Base-by-base conservation (phyloP, 1,140 invertebrate genomes). In the Drosophila pectinifera region DNA sequence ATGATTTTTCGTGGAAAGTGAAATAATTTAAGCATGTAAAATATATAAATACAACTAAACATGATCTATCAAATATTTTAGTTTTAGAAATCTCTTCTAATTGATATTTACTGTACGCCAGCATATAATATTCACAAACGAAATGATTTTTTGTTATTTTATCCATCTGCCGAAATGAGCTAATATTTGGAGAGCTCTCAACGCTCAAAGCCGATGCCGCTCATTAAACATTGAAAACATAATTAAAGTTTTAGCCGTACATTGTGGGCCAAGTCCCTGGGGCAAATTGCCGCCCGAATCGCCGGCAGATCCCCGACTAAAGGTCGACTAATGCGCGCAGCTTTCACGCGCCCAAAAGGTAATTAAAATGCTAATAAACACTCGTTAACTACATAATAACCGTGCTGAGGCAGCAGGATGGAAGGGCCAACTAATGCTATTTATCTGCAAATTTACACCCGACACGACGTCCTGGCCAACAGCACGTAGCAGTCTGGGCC, bases 321-420 rank as follows among this genome's bases (percentile, higher is more conserved):
- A 70, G 79, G 79, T 70, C 68, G 73, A 73, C 83, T 88, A 89
- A 88, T 89, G 76, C 67, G 67, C 76, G 76, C 84, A 79, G 83
- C 83, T 88, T 88, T 88, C 83, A 89, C 80, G 84, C 83, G 84
- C 79, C 84, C 65, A 65, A 88, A 80, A 88, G 83, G 84, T 89
- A 88, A 88, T 88, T 88, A 88, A 88, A 88, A 89, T 88, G 83
- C 83, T 88, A 88, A 88, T 88, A 88, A 88, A 88, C 83, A 83
- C 83, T 88, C 83, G 83, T 88, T 88, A 88, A 88, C 79, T 88
- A 89, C 83, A 88, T 88, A 88, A 88, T 88, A 89, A 82, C 78
- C 82, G 51, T 54, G 53, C 61, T 36, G 45, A 39, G 46, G 41
- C 75, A 42, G 31, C 63, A 46, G 43, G 59, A 86, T 70, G 72